phyloP scores from a whole-genome alignment of 2,888 invertebrate genomes.

The Matsumyia berberina region DNA sequence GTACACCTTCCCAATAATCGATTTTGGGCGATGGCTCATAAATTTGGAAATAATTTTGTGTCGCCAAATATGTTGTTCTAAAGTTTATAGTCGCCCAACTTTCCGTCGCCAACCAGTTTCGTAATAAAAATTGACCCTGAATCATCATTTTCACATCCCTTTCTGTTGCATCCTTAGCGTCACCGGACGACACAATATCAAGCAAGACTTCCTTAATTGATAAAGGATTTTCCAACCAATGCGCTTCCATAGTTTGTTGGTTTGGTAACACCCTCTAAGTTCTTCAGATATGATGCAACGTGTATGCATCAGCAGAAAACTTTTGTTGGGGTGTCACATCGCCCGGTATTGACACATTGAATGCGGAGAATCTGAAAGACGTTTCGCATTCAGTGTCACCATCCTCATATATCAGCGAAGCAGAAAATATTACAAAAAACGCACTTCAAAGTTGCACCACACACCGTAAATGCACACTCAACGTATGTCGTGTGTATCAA shows the following conservation, averaged over 20 bases:
- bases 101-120: neutral
- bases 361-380: conserved; percentile 3
- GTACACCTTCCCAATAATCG: no score
- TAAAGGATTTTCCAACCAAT: neutral
- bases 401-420: conserved; percentile 15
- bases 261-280: conserved; percentile 3
- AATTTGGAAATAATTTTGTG: neutral
- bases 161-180: neutral
- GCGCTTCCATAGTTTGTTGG: neutral
- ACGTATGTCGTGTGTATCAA: conserved; percentile 30
- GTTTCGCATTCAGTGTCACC: conserved; percentile 32
- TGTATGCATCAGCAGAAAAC: conserved; percentile 23
- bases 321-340: neutral
- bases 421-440: conserved; percentile 11
- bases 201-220: neutral
- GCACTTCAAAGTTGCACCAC: conserved; percentile 15
- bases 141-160: neutral
- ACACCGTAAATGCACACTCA: conserved; percentile 43
- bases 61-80: no score
- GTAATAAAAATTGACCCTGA: neutral
- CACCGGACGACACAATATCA: neutral
- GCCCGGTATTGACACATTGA: conserved; percentile 1
- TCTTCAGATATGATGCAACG: conserved; percentile 14
- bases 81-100: neutral
- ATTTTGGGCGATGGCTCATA: no score